Evolutionary conservation across 2,888 invertebrate genomes (phyloP), one percentile per base, ranked within the genome.

Genomic region (Melanotus villosus): DNA sequence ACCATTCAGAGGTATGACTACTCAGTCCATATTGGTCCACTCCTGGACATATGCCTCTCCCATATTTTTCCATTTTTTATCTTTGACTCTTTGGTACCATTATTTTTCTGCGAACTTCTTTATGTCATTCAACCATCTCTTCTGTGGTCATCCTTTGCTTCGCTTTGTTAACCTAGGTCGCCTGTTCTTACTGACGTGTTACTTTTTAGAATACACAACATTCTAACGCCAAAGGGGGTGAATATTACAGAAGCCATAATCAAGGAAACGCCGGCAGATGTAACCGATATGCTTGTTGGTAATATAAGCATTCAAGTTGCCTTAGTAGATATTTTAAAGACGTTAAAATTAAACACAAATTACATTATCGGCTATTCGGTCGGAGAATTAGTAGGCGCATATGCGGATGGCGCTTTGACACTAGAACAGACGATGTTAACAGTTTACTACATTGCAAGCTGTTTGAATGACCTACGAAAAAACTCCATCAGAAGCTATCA

Each of bases 351-450:
- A 0, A 59, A 72, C 10, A 77, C 78, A 2, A 75, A 76, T 36
- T 62, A 64, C 7, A 63, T 78, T 9, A 72, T 79, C 23, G 83
- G 97, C 1, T 94, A 96, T 83, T 97, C 96, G 3, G 93, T 94
- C 0, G 97, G 98, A 9, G 97, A 97, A 82, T 86, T 98, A 1
- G 93, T 93, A 0, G 96, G 96, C 82, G 96, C 93, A 0, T 98
- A 98, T 85, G 95, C 94, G 2, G 96, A 97, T 81, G 94, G 93
- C 0, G 91, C 92, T 71, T 89, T 97, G 72, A 94, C 93, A 0
- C 89, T 92, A 0, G 93, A 95, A 77, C 92, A 97, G 84, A 91
- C 93, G 6, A 14, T 71, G 2, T 12, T 47, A 9, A n/a, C 14
- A 14, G 62, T 50, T 9, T 62, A 19, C 23, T 26, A 34, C n/a